phyloP scores from a whole-genome alignment of 1,140 invertebrate genomes.

The Akabosia matsudoensis region DNA sequence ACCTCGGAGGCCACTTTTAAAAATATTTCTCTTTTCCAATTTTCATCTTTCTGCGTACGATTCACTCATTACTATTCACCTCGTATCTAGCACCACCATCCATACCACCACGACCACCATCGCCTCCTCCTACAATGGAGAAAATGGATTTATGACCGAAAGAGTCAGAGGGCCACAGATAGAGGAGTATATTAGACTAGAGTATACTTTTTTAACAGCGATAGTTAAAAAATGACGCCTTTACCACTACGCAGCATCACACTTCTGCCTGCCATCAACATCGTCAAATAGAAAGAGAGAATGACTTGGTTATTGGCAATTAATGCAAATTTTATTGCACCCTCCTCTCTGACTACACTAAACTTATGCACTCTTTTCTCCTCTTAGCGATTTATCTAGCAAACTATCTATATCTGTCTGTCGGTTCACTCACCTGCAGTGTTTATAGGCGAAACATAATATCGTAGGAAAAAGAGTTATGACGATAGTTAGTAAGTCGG shows the following conservation, averaged over 20 bases:
- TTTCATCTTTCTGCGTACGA: not conserved
- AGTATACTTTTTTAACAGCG: not conserved
- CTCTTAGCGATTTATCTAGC: too few species aligned
- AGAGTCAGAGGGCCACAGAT: not conserved
- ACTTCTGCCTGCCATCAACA: not conserved
- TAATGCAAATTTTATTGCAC: conserved; percentile 25
- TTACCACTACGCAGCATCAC: not conserved
- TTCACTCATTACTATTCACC: not conserved
- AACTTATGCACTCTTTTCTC: not conserved
- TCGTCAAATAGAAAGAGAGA: not conserved
- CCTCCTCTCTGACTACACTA: not conserved
- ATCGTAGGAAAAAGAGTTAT: not conserved
- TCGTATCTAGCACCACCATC: not conserved
- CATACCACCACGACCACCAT: not conserved
- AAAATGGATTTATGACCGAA: conserved; percentile 14
- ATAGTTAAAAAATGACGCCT: not conserved
- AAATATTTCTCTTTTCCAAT: not conserved
- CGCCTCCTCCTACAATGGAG: not conserved
- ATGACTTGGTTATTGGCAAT: conserved; percentile 22
- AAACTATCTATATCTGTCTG: not conserved
- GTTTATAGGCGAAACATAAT: not conserved
- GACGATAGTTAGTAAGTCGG: too few species aligned
- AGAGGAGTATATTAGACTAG: not conserved
- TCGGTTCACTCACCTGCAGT: conserved; percentile 5
- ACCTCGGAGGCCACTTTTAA: not conserved